Conservation (phyloP, 2,113 vertebrate species). For the Carassius auratus region DNA sequence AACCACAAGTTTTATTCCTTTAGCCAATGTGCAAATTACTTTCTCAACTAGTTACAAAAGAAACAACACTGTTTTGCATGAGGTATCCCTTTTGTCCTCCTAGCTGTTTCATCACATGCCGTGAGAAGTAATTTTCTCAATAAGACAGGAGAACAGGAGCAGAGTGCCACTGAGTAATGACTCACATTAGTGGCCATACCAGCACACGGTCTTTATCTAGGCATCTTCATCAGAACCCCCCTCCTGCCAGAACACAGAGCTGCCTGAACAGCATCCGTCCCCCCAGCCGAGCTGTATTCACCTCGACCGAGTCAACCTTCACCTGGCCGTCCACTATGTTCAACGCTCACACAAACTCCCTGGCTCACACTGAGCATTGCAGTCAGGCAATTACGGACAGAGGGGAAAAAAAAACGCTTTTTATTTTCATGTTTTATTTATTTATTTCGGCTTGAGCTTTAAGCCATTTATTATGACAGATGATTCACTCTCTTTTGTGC, state of each 20-base stretch:
- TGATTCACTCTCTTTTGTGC: slow-evolving; percentile 21
- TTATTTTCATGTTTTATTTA: not conserved
- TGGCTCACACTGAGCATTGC: slow-evolving; percentile 15
- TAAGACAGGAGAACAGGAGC: slow-evolving; percentile 38
- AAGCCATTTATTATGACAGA: slow-evolving; percentile 40
- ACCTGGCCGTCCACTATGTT: slow-evolving; percentile 34
- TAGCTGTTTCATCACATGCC: slow-evolving; percentile 35
- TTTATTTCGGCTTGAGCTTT: slow-evolving; percentile 22
- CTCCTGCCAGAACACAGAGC: slow-evolving; percentile 23
- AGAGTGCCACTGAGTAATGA: slow-evolving; percentile 49
- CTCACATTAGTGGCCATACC: slow-evolving; percentile 52
- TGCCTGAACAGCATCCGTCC: slow-evolving; percentile 45
- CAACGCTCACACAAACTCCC: slow-evolving; percentile 8
- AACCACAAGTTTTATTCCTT: slow-evolving; percentile 37
- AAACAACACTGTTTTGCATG: slow-evolving; percentile 35
- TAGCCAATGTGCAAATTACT: slow-evolving; percentile 4
- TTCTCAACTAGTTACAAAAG: slow-evolving; percentile 12
- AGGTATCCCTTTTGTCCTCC: slow-evolving; percentile 29
- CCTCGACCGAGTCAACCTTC: slow-evolving; percentile 33
- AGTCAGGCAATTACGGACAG: slow-evolving; percentile 12
- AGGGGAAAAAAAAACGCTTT: not conserved
- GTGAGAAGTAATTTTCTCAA: slow-evolving; percentile 45
- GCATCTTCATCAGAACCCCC: slow-evolving; percentile 36
- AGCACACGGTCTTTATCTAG: slow-evolving; percentile 53
- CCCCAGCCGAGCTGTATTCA: slow-evolving; percentile 36